Evolutionary conservation across 2,113 vertebrate genomes (phyloP).

Genomic region (Brachypteracias leptosomus): DNA sequence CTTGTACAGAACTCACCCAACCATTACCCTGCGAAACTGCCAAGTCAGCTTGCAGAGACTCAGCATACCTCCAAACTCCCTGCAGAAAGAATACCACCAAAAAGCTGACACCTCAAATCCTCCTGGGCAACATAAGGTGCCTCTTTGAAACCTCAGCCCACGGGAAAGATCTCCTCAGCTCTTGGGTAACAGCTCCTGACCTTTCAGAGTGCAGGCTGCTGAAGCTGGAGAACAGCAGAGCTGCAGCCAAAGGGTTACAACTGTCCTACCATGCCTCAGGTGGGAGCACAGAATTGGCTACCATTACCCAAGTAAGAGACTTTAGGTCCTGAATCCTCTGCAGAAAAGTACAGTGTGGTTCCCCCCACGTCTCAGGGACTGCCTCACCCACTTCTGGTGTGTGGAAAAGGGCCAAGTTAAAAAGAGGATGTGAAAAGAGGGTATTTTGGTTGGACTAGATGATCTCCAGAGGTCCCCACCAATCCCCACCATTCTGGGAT

Average conservation of each 20-base stretch:
- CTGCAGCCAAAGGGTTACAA: not conserved
- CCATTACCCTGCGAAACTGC: not conserved
- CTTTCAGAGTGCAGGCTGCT: not conserved
- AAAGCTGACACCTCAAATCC: not conserved
- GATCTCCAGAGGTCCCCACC: no score
- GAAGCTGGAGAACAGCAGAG: not conserved
- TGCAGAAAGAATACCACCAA: not conserved
- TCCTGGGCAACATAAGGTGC: rapidly evolving
- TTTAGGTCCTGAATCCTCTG: not conserved
- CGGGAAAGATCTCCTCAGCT: not conserved
- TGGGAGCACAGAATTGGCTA: not conserved
- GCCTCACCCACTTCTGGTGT: rapidly evolving
- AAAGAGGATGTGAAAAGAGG: not conserved
- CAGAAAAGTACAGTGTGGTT: not conserved
- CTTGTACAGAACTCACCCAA: not conserved
- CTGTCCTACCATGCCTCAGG: not conserved
- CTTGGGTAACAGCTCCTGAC: not conserved
- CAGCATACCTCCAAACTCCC: not conserved
- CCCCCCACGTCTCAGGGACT: rapidly evolving
- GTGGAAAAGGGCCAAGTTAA: not conserved
- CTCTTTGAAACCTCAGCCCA: not conserved
- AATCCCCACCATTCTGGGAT: no score
- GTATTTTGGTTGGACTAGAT: not conserved
- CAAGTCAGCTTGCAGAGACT: not conserved
- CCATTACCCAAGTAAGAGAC: not conserved